Percentiles rank a stretch among this genome's conserved stretches.
These are phyloP conservation scores for Acronicta aceris DNA, from an alignment of 2,888 invertebrate genomes.

Conservation along the genomic window DNA sequence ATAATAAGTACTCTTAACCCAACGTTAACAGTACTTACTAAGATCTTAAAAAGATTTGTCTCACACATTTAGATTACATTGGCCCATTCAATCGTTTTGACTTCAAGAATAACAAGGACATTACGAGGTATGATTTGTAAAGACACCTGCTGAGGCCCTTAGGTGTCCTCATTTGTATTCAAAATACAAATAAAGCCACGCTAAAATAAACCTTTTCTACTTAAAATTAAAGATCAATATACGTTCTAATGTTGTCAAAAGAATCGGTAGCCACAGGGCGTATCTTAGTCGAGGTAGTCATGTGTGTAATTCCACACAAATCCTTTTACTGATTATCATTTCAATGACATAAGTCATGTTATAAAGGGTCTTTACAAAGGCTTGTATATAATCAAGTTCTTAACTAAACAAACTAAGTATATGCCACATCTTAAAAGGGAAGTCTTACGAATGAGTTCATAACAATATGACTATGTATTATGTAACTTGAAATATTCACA, in stretches of 20 bases:
- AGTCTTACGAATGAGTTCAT: conserved; percentile 20
- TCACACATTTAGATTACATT: conserved; percentile 41
- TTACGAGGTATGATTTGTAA: conserved; percentile 75
- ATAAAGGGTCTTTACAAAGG: conserved; percentile 75
- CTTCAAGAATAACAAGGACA: conserved; percentile 74
- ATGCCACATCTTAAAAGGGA: conserved; percentile 36
- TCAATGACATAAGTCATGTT: conserved; percentile 86
- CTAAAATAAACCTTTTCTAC: conserved; percentile 51
- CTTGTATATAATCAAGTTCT: conserved; percentile 53
- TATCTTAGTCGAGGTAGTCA: conserved; percentile 85
- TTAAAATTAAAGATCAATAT: conserved; percentile 39
- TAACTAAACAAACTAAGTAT: conserved; percentile 40
- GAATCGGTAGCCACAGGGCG: conserved; percentile 84
- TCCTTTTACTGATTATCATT: conserved; percentile 88
- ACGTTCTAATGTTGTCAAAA: conserved; percentile 44
- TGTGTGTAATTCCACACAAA: conserved; percentile 86
- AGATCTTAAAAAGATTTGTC: conserved; percentile 46
- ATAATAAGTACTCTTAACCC: conserved; percentile 20
- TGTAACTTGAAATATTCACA: conserved; percentile 18
- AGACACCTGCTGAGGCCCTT: conserved; percentile 84
- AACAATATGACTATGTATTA: conserved; percentile 20
- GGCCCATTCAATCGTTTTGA: conserved; percentile 59
- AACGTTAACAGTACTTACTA: conserved; percentile 9
- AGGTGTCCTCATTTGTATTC: conserved; percentile 79
- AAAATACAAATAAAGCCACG: conserved; percentile 42